phyloP scores from a whole-genome alignment of 2,113 vertebrate species.

The Nettapus auritus region DNA sequence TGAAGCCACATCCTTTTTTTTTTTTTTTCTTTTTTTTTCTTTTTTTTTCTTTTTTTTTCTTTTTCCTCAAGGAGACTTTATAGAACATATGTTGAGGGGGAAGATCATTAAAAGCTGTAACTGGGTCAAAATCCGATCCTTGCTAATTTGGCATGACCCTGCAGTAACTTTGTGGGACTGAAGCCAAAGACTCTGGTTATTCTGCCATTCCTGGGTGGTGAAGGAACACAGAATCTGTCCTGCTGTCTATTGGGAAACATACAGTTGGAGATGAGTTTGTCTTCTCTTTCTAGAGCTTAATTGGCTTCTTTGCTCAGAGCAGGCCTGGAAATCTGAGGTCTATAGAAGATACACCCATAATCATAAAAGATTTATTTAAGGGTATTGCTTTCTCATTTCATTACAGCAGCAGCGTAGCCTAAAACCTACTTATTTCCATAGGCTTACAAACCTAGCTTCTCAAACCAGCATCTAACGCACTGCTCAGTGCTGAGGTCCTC shows the following conservation, averaged over 20 bases:
- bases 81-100: not conserved
- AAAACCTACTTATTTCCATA: conserved; percentile 63
- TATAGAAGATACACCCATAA: conserved; percentile 30
- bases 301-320: conserved; percentile 58
- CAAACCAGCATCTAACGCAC: conserved; percentile 16
- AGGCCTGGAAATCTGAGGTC: conserved; percentile 54
- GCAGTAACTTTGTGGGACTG: not conserved
- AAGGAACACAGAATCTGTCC: not conserved
- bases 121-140: not conserved
- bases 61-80: not conserved
- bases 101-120: not conserved
- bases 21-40: not conserved
- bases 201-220: not conserved
- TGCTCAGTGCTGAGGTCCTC: conserved; percentile 56
- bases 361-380: conserved; percentile 76
- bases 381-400: conserved; percentile 66
- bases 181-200: not conserved
- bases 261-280: conserved; percentile 40
- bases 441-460: conserved; percentile 58
- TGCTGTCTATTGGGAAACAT: not conserved
- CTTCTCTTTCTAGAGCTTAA: conserved; percentile 55
- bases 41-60: not conserved
- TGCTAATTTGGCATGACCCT: not conserved
- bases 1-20: not conserved
- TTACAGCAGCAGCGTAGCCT: conserved; percentile 52